phyloP scores from a whole-genome alignment of 2,113 vertebrate species.

The Sapajus apella region DNA sequence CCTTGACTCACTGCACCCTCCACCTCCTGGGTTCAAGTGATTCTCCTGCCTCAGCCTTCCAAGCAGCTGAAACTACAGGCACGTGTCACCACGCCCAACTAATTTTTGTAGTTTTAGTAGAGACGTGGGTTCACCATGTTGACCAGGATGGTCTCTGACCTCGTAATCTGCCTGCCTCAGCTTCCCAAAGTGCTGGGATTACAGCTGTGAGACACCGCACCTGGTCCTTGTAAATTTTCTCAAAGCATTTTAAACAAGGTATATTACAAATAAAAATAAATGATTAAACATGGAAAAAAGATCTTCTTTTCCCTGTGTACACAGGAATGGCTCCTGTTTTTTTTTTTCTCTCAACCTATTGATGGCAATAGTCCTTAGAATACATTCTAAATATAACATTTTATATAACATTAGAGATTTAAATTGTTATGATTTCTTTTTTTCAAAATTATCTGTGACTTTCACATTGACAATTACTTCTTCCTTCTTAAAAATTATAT shows the following conservation, averaged over 20 bases:
- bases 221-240: neutral
- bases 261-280: conserved; percentile 21
- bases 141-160: too few species aligned
- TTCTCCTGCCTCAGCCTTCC: too few species aligned
- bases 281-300: neutral
- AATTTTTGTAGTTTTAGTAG: too few species aligned
- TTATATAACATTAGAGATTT: neutral
- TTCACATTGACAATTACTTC: neutral
- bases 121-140: too few species aligned
- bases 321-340: neutral
- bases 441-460: neutral
- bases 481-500: neutral
- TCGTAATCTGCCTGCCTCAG: too few species aligned
- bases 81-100: too few species aligned
- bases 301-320: neutral
- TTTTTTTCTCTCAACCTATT: neutral
- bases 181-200: too few species aligned
- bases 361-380: neutral
- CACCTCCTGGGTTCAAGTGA: too few species aligned
- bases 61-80: too few species aligned
- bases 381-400: neutral
- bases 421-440: neutral
- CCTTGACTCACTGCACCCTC: too few species aligned
- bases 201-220: too few species aligned
- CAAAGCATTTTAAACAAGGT: neutral